Conservation (phyloP, 1,140 invertebrate genomes). For the Hormaphis cornu region DNA sequence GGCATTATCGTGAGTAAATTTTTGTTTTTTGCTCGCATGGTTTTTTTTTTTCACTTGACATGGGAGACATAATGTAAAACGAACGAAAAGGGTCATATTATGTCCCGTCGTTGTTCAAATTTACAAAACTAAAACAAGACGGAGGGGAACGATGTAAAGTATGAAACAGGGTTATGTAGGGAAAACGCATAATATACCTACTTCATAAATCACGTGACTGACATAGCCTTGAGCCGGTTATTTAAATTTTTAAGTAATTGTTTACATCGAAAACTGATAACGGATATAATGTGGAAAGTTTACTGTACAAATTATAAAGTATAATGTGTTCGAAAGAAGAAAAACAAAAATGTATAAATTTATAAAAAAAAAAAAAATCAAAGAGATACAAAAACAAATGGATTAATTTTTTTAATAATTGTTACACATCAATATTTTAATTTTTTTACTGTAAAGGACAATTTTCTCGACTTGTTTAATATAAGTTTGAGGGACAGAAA, state of each 20-base stretch:
- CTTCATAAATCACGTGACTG: constrained; percentile 24
- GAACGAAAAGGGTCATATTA: neutral
- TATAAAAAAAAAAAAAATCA: too few relatives aligned
- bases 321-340: too few relatives aligned
- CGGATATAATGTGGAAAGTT: neutral
- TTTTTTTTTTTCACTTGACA: neutral
- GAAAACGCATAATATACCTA: constrained; percentile 10
- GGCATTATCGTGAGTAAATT: neutral
- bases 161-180: constrained; percentile 7
- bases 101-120: constrained; percentile 14
- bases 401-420: too few relatives aligned
- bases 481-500: too few relatives aligned
- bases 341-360: too few relatives aligned
- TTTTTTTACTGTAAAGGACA: too few relatives aligned
- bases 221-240: constrained; percentile 8
- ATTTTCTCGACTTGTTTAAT: too few relatives aligned
- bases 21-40: neutral
- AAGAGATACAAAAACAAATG: too few relatives aligned
- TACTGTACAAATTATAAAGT: neutral
- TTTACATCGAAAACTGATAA: neutral
- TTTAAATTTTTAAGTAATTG: too few relatives aligned
- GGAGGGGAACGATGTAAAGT: constrained; percentile 5
- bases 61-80: neutral
- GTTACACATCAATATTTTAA: too few relatives aligned
- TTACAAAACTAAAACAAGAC: neutral